Conservation (phyloP, 2,888 invertebrate genomes). For the Ectemnius continuus region DNA sequence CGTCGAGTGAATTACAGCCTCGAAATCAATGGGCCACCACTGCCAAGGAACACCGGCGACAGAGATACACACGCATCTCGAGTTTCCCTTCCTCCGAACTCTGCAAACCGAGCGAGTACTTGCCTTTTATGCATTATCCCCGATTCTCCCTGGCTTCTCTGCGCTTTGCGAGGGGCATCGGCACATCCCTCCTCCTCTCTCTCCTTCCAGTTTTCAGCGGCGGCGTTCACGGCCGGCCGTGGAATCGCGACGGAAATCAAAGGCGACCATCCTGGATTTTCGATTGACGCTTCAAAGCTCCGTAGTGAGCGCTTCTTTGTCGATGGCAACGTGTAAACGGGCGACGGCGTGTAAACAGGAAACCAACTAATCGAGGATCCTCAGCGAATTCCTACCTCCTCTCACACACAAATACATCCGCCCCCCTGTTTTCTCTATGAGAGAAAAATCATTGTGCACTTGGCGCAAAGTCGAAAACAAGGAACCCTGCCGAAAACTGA, state of each 20-base stretch:
- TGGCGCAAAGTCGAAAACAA: no score
- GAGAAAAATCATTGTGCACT: no score
- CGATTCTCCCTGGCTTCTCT: neutral
- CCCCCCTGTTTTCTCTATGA: no score
- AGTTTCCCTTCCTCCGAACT: neutral
- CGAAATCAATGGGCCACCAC: conserved; percentile 3
- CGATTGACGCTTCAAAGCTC: conserved; percentile 36
- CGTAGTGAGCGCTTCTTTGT: conserved; percentile 6
- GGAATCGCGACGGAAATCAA: conserved; percentile 14
- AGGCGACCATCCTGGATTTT: conserved; percentile 22
- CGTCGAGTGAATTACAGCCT: conserved; percentile 5
- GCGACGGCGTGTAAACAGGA: neutral
- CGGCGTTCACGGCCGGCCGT: conserved; percentile 12
- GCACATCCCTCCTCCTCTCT: conserved; percentile 34
- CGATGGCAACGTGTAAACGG: neutral
- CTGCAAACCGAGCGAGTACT: neutral
- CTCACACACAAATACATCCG: neutral
- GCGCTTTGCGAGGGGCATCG: conserved; percentile 34
- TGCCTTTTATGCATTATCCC: conserved; percentile 21
- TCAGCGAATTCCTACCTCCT: neutral
- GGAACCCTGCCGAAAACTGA: no score
- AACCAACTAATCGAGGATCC: neutral
- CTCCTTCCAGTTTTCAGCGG: conserved; percentile 16
- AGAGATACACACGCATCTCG: no score
- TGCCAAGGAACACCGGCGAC: no score